Conservation (phyloP, 2,888 invertebrate species). For the Hanleya hanleyi region DNA sequence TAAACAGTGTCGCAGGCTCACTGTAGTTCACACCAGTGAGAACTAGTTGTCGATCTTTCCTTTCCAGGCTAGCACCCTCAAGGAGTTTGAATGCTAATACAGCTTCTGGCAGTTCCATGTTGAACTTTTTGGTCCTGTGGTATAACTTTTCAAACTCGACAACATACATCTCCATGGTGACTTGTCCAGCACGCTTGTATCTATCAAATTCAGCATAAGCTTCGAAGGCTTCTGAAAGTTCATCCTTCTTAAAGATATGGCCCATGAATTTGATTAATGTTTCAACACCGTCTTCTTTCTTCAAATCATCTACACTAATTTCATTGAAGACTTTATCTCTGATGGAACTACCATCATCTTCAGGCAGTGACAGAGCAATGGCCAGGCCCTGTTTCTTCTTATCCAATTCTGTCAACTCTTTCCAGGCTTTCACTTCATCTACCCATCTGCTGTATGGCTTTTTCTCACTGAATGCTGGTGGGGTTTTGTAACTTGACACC, state of each 20-base stretch:
- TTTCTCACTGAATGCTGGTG: no score
- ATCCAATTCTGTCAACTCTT: no score
- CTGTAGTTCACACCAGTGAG: constrained; percentile 9
- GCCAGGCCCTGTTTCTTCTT: no score
- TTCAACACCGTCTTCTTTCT: constrained; percentile 24
- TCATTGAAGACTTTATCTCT: no score
- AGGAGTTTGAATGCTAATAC: constrained; percentile 28
- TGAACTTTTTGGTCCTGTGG: constrained; percentile 21
- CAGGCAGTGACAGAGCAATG: no score
- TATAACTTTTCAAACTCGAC: constrained; percentile 25
- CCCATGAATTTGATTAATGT: constrained; percentile 25
- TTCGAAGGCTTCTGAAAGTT: constrained; percentile 30
- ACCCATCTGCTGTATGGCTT: no score
- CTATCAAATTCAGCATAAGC: constrained; percentile 31
- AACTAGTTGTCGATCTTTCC: constrained; percentile 10
- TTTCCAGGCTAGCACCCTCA: neutral
- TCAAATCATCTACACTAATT: no score
- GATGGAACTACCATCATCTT: no score
- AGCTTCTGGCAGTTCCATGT: constrained; percentile 27
- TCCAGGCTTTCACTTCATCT: no score
- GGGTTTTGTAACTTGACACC: no score
- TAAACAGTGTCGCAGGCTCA: neutral
- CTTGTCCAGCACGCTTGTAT: constrained; percentile 7
- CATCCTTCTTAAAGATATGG: constrained; percentile 28
- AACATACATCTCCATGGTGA: constrained; percentile 26